Conservation (phyloP, 1,140 invertebrate genomes). For the Musca domestica region DNA sequence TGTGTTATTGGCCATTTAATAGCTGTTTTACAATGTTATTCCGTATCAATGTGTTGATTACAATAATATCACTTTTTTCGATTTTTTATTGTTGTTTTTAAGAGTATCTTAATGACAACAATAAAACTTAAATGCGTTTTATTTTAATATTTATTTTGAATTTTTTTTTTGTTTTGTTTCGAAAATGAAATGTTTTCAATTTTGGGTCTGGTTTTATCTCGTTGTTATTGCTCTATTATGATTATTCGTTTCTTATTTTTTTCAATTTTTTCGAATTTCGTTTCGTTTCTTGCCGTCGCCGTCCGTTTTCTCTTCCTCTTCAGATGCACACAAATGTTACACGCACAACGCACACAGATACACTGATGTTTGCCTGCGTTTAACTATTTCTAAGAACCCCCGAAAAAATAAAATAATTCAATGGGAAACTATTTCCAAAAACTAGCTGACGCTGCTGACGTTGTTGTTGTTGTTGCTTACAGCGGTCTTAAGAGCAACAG, state of each 20-base stretch:
- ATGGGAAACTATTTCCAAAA: conserved; percentile 39
- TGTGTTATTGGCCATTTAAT: too few relatives aligned
- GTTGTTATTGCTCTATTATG: neutral
- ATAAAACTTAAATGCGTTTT: neutral
- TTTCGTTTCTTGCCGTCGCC: neutral
- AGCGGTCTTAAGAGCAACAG: conserved; percentile 1
- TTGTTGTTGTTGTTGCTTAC: too few relatives aligned
- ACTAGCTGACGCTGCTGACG: neutral
- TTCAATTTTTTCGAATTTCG: neutral
- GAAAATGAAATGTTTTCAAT: neutral
- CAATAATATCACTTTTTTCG: too few relatives aligned
- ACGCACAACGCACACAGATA: conserved; percentile 50
- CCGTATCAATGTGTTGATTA: too few relatives aligned
- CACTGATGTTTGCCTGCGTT: conserved; percentile 47
- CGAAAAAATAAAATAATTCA: conserved; percentile 30
- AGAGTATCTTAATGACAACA: too few relatives aligned
- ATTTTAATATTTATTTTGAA: neutral
- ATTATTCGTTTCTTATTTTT: conserved; percentile 3
- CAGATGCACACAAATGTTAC: conserved; percentile 31
- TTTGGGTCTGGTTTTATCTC: too few relatives aligned
- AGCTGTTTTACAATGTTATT: too few relatives aligned
- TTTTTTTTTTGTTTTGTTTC: neutral
- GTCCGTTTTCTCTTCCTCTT: too few relatives aligned
- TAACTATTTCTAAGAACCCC: conserved; percentile 52
- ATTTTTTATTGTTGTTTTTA: too few relatives aligned